These are phyloP conservation scores for Acrobasis repandana DNA, from an alignment of 2,888 invertebrate genomes.

Conservation along the genomic window DNA sequence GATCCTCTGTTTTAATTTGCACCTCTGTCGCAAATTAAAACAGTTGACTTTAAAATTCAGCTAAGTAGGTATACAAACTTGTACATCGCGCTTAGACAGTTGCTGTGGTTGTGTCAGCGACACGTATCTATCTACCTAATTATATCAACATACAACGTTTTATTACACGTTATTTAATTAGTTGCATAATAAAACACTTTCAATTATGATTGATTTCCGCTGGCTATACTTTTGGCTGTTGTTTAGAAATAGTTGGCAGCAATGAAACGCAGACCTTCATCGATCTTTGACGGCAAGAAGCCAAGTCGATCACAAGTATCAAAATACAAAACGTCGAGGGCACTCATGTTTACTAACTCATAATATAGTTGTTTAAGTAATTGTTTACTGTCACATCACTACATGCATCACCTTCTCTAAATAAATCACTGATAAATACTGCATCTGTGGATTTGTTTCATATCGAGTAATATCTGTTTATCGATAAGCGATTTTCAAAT, in stretches of 20 bases:
- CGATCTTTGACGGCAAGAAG: conserved; percentile 51
- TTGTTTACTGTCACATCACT: conserved; percentile 22
- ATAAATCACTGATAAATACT: conserved; percentile 25
- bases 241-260: conserved; percentile 64
- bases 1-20: too few relatives aligned
- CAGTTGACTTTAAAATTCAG: too few relatives aligned
- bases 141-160: too few relatives aligned
- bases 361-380: not conserved
- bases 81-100: too few relatives aligned
- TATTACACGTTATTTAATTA: not conserved
- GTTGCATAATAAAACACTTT: conserved; percentile 14
- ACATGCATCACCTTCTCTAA: conserved; percentile 17
- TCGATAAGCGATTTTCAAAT: not conserved
- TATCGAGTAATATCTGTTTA: not conserved
- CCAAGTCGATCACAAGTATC: conserved; percentile 48
- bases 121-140: too few relatives aligned
- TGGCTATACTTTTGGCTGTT: conserved; percentile 52
- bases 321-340: conserved; percentile 31
- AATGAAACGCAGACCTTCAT: conserved; percentile 56
- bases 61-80: too few relatives aligned
- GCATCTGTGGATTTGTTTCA: conserved; percentile 1
- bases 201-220: conserved; percentile 40
- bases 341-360: conserved; percentile 31
- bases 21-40: too few relatives aligned
- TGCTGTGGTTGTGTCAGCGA: too few relatives aligned